Percentiles rank a stretch among this genome's conserved stretches.
Evolutionary conservation across 2,113 vertebrate species (phyloP).

Genomic region (Sinocyclocheilus anshuiensis): DNA sequence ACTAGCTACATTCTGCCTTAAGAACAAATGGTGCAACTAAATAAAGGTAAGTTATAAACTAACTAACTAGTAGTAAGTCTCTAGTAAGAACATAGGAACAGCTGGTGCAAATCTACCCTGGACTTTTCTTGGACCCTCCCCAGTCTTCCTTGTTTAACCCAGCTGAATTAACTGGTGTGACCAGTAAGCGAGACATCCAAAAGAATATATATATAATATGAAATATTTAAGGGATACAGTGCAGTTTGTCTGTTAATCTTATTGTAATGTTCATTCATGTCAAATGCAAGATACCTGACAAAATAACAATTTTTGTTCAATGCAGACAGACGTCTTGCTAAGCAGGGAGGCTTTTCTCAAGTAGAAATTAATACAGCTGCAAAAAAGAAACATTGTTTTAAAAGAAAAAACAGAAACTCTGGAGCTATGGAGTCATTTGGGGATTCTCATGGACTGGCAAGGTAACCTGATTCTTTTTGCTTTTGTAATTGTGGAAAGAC

Average conservation of each 20-base stretch:
- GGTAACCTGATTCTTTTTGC: neutral
- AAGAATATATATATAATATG: neutral
- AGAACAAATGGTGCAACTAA: no score
- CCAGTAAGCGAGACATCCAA: neutral
- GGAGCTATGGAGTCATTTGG: constrained; percentile 68
- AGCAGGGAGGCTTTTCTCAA: neutral
- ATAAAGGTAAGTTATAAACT: no score
- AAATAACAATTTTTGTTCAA: constrained; percentile 30
- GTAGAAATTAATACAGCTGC: constrained; percentile 36
- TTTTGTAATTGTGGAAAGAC: neutral
- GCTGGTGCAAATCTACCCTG: no score
- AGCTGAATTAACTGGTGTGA: neutral
- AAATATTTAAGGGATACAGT: no score
- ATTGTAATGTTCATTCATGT: neutral
- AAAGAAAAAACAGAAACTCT: constrained; percentile 67
- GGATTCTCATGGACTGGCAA: constrained; percentile 45
- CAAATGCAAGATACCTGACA: neutral
- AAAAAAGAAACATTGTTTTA: constrained; percentile 60
- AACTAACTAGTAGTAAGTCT: no score
- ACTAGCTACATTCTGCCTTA: no score
- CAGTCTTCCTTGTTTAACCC: no score
- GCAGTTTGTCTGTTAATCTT: no score
- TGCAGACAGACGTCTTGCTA: constrained; percentile 30
- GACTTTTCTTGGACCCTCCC: no score
- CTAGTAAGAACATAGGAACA: no score